Evolutionary conservation across 2,797 vertebrate species (phyloP).

Genomic region (Hapalemur alaotrensis): DNA sequence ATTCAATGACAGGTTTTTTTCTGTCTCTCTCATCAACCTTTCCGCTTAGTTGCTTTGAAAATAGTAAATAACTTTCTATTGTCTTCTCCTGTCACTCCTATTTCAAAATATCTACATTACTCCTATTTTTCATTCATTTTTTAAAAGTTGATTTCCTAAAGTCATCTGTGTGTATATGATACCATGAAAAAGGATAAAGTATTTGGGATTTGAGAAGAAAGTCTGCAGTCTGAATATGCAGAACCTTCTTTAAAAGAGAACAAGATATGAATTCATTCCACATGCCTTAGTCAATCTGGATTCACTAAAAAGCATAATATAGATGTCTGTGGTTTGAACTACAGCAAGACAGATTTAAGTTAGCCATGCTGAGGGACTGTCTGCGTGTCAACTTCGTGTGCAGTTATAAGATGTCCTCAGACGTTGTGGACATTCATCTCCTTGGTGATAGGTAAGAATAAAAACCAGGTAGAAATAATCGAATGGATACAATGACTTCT

Average conservation of each 20-base stretch:
- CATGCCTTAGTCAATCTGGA: not conserved
- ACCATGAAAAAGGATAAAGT: not conserved
- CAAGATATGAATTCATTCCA: not conserved
- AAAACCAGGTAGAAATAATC: not conserved
- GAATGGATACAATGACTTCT: not conserved
- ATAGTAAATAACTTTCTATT: constrained; percentile 62
- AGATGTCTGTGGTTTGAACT: not conserved
- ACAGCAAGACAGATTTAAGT: constrained; percentile 14
- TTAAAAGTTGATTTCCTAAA: not conserved
- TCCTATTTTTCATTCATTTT: constrained; percentile 36
- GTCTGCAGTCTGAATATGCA: not conserved
- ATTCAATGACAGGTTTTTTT: constrained; percentile 2
- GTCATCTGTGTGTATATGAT: not conserved
- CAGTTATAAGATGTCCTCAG: not conserved
- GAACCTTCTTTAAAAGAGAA: not conserved
- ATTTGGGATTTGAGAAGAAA: not conserved
- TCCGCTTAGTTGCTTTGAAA: constrained; percentile 22
- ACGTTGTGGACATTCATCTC: not conserved
- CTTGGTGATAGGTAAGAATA: not conserved
- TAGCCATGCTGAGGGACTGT: constrained; percentile 28
- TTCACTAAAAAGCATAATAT: not conserved
- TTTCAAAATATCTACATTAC: not conserved
- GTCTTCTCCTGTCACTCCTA: not conserved
- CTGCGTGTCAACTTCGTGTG: not conserved
- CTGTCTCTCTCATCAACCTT: constrained; percentile 14